These are phyloP conservation scores for Lucilia cuprina DNA, from an alignment of 1,140 invertebrate species.

Conservation along the genomic window DNA sequence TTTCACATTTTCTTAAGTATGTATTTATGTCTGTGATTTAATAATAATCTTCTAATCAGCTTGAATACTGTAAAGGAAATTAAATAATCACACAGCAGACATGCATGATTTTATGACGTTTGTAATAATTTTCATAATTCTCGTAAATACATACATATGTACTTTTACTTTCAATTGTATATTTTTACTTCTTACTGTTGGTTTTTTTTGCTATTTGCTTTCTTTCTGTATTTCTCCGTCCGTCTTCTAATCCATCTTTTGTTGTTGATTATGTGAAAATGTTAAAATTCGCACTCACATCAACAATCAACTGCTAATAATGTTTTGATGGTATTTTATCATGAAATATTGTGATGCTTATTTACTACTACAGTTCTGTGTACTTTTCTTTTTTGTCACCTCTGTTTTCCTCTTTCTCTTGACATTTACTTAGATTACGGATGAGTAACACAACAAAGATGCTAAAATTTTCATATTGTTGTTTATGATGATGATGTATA, in stretches of 20 bases:
- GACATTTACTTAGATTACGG: neutral
- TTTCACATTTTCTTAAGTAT: no score
- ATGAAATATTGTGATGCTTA: no score
- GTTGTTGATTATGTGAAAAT: neutral
- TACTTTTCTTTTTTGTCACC: neutral
- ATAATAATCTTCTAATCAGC: no score
- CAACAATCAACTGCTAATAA: neutral
- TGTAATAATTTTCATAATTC: no score
- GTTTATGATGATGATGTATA: neutral
- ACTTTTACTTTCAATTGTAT: no score
- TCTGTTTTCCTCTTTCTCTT: neutral
- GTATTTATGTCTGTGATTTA: no score
- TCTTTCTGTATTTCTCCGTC: neutral
- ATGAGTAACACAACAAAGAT: neutral
- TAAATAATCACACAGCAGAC: no score
- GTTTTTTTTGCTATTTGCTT: neutral
- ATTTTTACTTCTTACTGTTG: no score
- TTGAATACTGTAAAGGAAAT: no score
- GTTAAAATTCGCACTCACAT: neutral
- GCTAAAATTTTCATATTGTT: neutral
- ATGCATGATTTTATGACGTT: no score
- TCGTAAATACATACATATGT: no score
- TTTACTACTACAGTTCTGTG: no score
- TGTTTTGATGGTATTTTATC: neutral
- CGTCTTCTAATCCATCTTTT: neutral